A percentile compares a stretch with the other conserved stretches of the same genome.
Conservation (phyloP, 2,113 vertebrate genomes). For the Mesoclemmys tuberculata region DNA sequence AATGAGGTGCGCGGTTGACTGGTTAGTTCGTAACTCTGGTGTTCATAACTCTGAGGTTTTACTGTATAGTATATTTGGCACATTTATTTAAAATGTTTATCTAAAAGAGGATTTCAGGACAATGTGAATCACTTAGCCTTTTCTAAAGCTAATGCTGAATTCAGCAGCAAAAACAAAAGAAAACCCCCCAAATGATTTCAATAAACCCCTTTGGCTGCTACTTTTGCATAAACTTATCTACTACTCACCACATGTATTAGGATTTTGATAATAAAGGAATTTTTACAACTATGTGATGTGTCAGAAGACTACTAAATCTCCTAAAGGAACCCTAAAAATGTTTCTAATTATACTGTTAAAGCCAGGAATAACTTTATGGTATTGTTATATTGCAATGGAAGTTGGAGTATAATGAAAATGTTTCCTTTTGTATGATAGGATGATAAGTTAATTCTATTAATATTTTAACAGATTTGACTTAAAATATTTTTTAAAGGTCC, state of each 20-base stretch:
- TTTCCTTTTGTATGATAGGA: background rate
- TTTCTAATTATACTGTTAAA: background rate
- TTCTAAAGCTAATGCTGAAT: background rate
- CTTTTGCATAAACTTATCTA: background rate
- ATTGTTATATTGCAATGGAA: background rate
- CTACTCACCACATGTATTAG: rapidly evolving
- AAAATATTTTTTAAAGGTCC: background rate
- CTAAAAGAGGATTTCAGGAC: background rate
- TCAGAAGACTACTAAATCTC: background rate
- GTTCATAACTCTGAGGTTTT: too few relatives aligned
- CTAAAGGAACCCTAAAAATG: background rate
- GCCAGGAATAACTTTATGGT: background rate
- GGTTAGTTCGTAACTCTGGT: too few relatives aligned
- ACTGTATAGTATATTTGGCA: background rate
- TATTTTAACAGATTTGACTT: background rate
- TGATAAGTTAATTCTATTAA: background rate
- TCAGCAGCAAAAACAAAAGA: background rate
- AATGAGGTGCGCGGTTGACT: too few relatives aligned
- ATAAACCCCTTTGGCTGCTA: background rate
- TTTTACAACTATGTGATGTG: background rate
- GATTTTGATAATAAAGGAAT: background rate
- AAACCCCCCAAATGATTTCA: background rate
- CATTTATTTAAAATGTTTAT: background rate
- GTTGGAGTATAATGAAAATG: background rate
- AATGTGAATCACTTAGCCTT: background rate